phyloP scores from a whole-genome alignment of 2,888 invertebrate species.

The Polydrusus cervinus region DNA sequence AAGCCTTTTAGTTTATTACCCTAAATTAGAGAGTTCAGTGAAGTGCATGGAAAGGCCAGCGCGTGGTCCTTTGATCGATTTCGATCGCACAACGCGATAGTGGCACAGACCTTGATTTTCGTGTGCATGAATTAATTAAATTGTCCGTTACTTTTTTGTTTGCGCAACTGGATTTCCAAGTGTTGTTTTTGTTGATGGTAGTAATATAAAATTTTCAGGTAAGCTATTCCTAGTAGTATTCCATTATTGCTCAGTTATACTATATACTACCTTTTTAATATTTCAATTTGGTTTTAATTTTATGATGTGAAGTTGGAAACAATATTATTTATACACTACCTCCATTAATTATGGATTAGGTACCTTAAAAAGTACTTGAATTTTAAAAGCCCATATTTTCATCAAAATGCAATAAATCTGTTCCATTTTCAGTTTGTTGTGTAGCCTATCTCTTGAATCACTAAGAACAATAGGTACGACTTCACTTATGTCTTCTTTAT shows the following conservation, averaged over 20 bases:
- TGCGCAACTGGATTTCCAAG: constrained; percentile 36
- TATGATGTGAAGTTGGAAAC: no score
- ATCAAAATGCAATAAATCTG: no score
- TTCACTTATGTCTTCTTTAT: no score
- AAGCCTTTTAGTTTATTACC: constrained; percentile 37
- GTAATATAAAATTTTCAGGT: constrained; percentile 3
- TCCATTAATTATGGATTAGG: no score
- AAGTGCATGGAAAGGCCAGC: constrained; percentile 12
- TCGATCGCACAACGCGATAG: constrained; percentile 31
- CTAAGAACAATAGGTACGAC: no score
- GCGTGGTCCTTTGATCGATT: constrained; percentile 22
- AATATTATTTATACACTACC: no score
- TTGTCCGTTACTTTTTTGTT: constrained; percentile 27
- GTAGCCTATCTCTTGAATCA: no score
- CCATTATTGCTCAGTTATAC: not conserved
- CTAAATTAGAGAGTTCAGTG: constrained; percentile 37
- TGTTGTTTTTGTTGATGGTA: constrained; percentile 30
- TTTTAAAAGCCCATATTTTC: no score
- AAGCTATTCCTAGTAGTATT: constrained; percentile 10
- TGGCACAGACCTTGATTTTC: constrained; percentile 39
- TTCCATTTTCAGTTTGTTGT: no score
- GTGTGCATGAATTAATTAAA: constrained; percentile 23
- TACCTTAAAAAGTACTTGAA: no score
- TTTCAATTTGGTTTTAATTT: not conserved
- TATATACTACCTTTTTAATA: no score